These are phyloP conservation scores for Tuberolachnus salignus DNA, from an alignment of 2,888 invertebrate species.

Conservation along the genomic window DNA sequence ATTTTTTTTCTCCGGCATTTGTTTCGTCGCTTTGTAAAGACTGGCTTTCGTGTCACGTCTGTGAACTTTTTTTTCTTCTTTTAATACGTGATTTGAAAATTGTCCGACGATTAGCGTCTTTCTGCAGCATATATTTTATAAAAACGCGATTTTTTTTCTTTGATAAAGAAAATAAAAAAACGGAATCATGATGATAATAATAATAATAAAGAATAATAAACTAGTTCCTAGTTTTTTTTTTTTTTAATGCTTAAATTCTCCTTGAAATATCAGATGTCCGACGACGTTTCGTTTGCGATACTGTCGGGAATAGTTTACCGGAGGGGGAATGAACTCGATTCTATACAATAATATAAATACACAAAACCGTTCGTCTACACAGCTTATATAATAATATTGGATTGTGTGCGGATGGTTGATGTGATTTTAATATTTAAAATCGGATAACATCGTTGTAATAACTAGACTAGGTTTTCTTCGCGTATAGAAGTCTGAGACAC, in stretches of 20 bases:
- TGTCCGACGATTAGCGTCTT: constrained; percentile 7
- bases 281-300: constrained; percentile 6
- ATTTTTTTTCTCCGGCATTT: constrained; percentile 14
- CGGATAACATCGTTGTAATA: background rate
- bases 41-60: background rate
- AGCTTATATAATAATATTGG: background rate
- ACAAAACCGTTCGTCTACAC: background rate
- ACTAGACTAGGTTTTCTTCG: too few species aligned
- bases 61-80: background rate
- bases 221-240: constrained; percentile 36
- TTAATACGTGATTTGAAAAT: background rate
- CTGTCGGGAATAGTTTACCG: background rate
- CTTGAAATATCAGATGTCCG: constrained; percentile 29
- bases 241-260: constrained; percentile 12
- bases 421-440: constrained; percentile 1
- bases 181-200: constrained; percentile 18
- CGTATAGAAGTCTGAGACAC: too few species aligned
- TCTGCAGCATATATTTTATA: too few species aligned
- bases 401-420: background rate
- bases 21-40: background rate
- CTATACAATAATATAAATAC: background rate
- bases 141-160: constrained; percentile 20
- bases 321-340: background rate
- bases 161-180: constrained; percentile 25
- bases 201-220: constrained; percentile 29